Percentiles rank a stretch among this genome's conserved stretches.
phyloP scores from a whole-genome alignment of 2,888 invertebrate species.

The Junonia oenone region DNA sequence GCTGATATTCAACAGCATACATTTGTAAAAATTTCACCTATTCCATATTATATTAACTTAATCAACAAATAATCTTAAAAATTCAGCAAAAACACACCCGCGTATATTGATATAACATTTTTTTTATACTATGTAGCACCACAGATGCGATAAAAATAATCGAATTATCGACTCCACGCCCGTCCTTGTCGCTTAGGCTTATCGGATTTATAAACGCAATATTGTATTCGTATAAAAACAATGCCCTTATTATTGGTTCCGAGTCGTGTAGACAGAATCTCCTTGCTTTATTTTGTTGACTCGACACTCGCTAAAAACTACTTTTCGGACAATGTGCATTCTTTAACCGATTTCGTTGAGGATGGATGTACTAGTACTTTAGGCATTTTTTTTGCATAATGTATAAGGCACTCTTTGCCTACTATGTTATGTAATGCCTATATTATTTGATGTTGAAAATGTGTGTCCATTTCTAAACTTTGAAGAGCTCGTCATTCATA shows the following conservation, averaged over 20 bases:
- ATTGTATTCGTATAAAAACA: slow-evolving; percentile 80
- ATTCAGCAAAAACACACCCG: too few species aligned
- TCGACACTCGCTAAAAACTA: slow-evolving; percentile 48
- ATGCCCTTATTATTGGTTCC: slow-evolving; percentile 75
- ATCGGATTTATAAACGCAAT: slow-evolving; percentile 79
- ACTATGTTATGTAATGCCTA: too few species aligned
- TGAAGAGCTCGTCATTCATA: too few species aligned
- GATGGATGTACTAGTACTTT: neutral
- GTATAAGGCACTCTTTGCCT: too few species aligned
- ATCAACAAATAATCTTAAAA: too few species aligned
- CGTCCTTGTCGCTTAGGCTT: slow-evolving; percentile 54
- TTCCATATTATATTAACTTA: too few species aligned
- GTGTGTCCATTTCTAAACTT: too few species aligned
- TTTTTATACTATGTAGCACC: neutral
- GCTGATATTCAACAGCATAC: too few species aligned
- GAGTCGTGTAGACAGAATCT: slow-evolving; percentile 51
- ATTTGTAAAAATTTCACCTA: too few species aligned
- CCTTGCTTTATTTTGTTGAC: slow-evolving; percentile 50
- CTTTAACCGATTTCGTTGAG: slow-evolving; percentile 29
- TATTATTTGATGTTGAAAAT: too few species aligned
- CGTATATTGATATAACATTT: neutral
- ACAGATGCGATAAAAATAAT: neutral
- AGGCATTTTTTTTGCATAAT: neutral
- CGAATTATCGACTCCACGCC: slow-evolving; percentile 39
- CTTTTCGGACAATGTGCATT: slow-evolving; percentile 40